Evolutionary conservation across 2,113 vertebrate species (phyloP), one percentile per base, ranked within the genome.

Genomic region (Coturnix japonica): DNA sequence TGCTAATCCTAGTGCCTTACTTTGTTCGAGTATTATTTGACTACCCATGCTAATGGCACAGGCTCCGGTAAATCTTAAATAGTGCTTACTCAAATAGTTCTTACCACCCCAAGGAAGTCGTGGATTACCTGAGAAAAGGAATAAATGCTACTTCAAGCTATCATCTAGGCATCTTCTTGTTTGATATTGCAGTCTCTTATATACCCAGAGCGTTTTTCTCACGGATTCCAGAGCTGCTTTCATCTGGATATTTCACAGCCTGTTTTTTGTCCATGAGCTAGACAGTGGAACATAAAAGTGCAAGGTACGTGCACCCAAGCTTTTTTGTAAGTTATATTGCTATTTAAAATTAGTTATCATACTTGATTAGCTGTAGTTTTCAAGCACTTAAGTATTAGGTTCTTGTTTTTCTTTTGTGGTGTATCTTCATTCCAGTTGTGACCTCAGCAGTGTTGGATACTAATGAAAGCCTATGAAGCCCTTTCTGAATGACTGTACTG

Each of bases 231-330:
- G 76, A 93, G 5, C 43, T 94, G 85, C 60, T 59, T 95, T 88
- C 54, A 51, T 64, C 69, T 59, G 79, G 23, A n/a, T 63, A 85
- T 31, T 70, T 85, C 41, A 12, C 56, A 67, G 54, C 33, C 56
- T 88, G 37, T 86, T 90, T 94, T 90, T 60, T 88, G 30, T 91
- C 86, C 82, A 81, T 84, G 53, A 74, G 13, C 23, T 20, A 56
- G 69, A 63, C 69, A 91, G 43, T 37, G 67, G 76, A 91, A 81
- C 60, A 85, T 3, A 60, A 20, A 56, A 85, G 83, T 30, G 63
- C 31, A 54, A 74, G 51, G 51, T 23, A 20, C 0, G 0, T 88
- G 51, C 37, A 37, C 7, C 39, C 18, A 39, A 26, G 57, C 4
- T 0, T 59, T 81, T 71, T 44, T 46, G 7, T 85, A 67, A 91